Percentiles rank a stretch among this genome's conserved stretches.
Evolutionary conservation across 2,797 vertebrate species (phyloP).

Genomic region (Oreortyx pictus): DNA sequence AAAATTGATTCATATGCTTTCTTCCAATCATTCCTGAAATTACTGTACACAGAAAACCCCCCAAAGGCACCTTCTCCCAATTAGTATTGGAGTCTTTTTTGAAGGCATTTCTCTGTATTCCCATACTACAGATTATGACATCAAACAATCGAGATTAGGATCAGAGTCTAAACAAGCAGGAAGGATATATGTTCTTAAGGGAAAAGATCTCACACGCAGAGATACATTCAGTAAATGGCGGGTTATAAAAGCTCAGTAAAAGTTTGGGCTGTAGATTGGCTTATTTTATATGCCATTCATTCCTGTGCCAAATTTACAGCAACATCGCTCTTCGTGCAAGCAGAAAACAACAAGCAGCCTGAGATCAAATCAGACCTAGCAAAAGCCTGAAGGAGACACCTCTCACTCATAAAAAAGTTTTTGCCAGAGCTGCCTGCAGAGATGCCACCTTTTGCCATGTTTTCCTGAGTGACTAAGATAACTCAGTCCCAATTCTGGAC

Average conservation of each 20-base stretch:
- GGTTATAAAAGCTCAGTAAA: constrained; percentile 56
- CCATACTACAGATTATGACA: constrained; percentile 61
- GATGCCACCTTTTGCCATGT: neutral
- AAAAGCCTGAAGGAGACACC: neutral
- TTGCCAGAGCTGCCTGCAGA: neutral
- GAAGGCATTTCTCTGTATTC: constrained; percentile 43
- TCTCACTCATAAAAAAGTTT: neutral
- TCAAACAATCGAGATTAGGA: constrained; percentile 66
- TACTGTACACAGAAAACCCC: constrained; percentile 23
- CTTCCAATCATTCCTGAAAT: constrained; percentile 46
- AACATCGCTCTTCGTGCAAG: constrained; percentile 6
- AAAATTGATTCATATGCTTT: constrained; percentile 61
- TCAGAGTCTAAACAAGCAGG: constrained; percentile 57
- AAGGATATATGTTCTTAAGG: constrained; percentile 60
- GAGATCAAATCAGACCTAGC: neutral
- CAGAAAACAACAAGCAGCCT: neutral
- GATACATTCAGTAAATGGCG: constrained; percentile 52
- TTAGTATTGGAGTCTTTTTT: constrained; percentile 33
- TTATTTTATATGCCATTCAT: constrained; percentile 11
- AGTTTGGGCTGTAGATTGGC: neutral
- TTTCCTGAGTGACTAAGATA: neutral
- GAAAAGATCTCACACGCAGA: constrained; percentile 51
- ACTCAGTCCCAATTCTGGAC: neutral
- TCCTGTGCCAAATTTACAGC: constrained; percentile 17
- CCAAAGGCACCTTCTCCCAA: constrained; percentile 52